A percentile compares a stretch with the other conserved stretches of the same genome.
Conservation (phyloP, 2,113 vertebrate species). For the Corvus hawaiiensis region DNA sequence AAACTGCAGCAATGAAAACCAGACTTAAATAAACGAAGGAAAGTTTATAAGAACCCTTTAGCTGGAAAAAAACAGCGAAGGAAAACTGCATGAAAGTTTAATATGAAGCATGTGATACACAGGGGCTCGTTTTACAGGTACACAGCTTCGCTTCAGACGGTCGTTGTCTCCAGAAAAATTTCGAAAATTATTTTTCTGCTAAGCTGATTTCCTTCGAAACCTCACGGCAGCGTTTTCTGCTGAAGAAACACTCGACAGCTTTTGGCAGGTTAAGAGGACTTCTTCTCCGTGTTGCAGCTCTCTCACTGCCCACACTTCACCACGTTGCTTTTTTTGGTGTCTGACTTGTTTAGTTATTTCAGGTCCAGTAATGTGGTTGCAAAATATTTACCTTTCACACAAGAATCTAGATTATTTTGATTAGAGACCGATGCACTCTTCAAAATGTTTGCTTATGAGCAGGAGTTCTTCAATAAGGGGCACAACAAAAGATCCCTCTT, state of each 20-base stretch:
- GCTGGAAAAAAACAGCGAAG: conserved; percentile 70
- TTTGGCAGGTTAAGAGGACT: background rate
- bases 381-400: conserved; percentile 61
- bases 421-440: conserved; percentile 16
- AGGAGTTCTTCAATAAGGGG: background rate
- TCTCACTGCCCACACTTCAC: background rate
- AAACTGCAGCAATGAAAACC: conserved; percentile 97
- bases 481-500: background rate
- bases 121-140: conserved; percentile 71
- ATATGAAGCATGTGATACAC: conserved; percentile 88
- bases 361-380: conserved; percentile 30
- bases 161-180: background rate
- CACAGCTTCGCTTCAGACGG: background rate
- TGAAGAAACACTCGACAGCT: background rate
- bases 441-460: conserved; percentile 40
- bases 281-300: background rate
- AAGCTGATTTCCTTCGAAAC: conserved; percentile 4
- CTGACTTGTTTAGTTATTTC: conserved; percentile 30
- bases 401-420: conserved; percentile 60
- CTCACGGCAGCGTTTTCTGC: background rate
- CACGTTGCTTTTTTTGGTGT: background rate
- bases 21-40: conserved; percentile 94
- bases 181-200: background rate
- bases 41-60: conserved; percentile 92
- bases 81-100: conserved; percentile 82